Percentiles rank a stretch among this genome's conserved stretches.
Conservation (phyloP, 2,888 invertebrate genomes). For the Alcis repandata region DNA sequence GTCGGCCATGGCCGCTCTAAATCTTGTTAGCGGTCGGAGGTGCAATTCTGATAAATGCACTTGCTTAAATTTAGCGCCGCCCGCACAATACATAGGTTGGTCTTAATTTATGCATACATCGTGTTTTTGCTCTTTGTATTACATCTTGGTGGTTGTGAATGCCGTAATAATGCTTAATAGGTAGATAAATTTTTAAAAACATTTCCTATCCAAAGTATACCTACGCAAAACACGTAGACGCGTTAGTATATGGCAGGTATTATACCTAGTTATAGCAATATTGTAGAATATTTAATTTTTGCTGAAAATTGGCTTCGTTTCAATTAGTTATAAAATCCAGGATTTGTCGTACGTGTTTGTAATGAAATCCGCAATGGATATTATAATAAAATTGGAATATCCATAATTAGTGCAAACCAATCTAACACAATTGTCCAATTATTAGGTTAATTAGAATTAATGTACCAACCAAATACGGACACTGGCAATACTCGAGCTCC, state of each 20-base stretch:
- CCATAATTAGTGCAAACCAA: neutral
- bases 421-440: neutral
- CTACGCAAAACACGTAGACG: no score
- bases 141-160: neutral
- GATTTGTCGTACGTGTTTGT: neutral
- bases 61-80: conserved; percentile 64
- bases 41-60: conserved; percentile 75
- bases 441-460: conserved; percentile 17
- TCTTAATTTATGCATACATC: conserved; percentile 50
- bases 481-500: conserved; percentile 21
- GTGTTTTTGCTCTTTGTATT: conserved; percentile 36
- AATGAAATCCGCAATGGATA: neutral
- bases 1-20: conserved; percentile 68
- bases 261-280: no score
- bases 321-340: neutral
- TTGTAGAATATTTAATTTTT: neutral
- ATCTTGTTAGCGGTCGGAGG: conserved; percentile 77
- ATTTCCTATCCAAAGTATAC: no score
- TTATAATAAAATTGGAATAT: neutral
- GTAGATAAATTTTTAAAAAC: neutral
- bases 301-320: neutral
- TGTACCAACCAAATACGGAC: conserved; percentile 9
- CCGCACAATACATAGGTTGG: conserved; percentile 48
- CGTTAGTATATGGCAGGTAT: no score
- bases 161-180: neutral